Conservation (phyloP, 2,113 vertebrate species). For the Xiphophorus couchianus region DNA sequence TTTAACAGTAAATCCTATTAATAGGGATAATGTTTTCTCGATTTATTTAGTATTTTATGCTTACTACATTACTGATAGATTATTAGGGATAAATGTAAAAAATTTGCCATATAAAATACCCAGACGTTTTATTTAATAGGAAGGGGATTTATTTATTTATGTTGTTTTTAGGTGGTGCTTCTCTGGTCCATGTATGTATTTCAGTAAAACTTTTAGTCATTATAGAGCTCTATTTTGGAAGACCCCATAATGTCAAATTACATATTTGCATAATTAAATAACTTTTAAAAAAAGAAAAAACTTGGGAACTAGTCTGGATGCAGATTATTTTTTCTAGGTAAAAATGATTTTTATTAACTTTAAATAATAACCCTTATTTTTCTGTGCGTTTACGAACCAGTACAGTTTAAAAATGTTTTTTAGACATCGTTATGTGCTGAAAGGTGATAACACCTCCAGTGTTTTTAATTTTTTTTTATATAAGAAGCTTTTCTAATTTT, state of each 20-base stretch:
- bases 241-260: neutral
- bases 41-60: no score
- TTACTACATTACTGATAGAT: no score
- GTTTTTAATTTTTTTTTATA: neutral
- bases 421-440: neutral
- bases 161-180: neutral
- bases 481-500: neutral
- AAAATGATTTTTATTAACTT: neutral
- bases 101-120: neutral
- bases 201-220: no score
- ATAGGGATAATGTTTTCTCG: no score
- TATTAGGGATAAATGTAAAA: no score
- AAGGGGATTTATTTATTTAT: neutral
- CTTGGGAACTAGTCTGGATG: neutral
- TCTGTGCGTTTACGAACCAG: no score
- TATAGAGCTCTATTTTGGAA: no score
- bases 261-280: neutral
- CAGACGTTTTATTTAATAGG: neutral
- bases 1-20: no score
- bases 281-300: neutral
- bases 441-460: neutral
- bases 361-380: no score
- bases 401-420: no score
- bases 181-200: neutral
- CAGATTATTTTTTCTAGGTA: neutral